Conservation (phyloP, 2,888 invertebrate species). For the Pherbina coryleti region DNA sequence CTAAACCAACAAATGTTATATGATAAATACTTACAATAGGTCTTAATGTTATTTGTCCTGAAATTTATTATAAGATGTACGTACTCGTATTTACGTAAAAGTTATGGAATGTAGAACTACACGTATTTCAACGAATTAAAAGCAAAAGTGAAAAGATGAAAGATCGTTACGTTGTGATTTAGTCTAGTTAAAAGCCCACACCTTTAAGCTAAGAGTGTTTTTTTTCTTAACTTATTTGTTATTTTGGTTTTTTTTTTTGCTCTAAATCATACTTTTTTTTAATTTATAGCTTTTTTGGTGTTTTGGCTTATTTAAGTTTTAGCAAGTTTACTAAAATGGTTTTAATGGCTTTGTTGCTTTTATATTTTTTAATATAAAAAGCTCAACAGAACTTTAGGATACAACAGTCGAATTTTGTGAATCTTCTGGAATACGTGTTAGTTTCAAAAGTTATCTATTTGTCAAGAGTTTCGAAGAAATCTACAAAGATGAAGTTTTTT, state of each 20-base stretch:
- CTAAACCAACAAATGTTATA: too few relatives aligned
- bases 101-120: too few relatives aligned
- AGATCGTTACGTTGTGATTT: not conserved
- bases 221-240: not conserved
- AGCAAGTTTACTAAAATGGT: constrained; percentile 19
- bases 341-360: not conserved
- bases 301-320: not conserved
- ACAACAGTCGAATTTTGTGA: constrained; percentile 9
- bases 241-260: not conserved
- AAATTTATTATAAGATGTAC: too few relatives aligned
- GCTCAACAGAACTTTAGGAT: not conserved
- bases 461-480: not conserved
- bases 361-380: constrained; percentile 19
- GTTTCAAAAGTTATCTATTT: not conserved
- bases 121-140: not conserved
- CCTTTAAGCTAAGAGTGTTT: not conserved
- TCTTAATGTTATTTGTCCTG: too few relatives aligned
- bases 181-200: constrained; percentile 21
- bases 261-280: not conserved
- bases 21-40: too few relatives aligned
- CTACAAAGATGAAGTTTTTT: constrained; percentile 18
- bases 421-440: not conserved
- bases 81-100: too few relatives aligned
- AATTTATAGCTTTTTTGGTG: constrained; percentile 7
- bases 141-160: not conserved